phyloP scores from a whole-genome alignment of 2,888 invertebrate genomes.

The Brenthis daphne region DNA sequence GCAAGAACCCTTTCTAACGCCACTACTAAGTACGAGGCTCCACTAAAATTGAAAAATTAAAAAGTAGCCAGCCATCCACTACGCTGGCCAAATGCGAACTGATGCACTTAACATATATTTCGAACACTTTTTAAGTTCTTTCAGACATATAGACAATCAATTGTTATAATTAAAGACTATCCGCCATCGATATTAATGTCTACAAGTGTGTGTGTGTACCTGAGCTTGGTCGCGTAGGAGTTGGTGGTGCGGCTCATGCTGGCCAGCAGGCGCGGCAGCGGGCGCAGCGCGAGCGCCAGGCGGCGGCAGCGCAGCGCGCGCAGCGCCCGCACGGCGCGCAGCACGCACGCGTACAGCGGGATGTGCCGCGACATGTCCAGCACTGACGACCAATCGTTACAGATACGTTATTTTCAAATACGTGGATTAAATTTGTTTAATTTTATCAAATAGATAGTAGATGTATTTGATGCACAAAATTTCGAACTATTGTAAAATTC shows the following conservation, averaged over 20 bases:
- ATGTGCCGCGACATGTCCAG: constrained; percentile 98
- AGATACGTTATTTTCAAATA: background rate
- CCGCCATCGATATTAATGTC: background rate
- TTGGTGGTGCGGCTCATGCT: constrained; percentile 96
- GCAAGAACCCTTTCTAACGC: no score
- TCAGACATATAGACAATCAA: no score
- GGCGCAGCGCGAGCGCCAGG: constrained; percentile 65
- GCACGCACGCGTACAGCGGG: constrained; percentile 93
- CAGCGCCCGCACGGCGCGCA: constrained; percentile 90
- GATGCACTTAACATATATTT: no score
- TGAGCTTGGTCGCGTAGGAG: constrained; percentile 93
- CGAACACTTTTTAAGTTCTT: no score
- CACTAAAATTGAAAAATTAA: no score
- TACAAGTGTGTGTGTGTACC: constrained; percentile 66
- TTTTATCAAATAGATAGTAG: no score
- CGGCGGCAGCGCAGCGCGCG: constrained; percentile 88
- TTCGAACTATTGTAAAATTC: no score
- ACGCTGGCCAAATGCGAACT: no score
- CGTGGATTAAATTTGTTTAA: background rate
- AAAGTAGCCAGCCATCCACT: no score
- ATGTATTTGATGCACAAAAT: no score
- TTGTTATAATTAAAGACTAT: no score
- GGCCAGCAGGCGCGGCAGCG: constrained; percentile 89
- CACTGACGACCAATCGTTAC: constrained; percentile 72
- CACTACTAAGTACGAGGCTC: no score